Percentiles rank a stretch among this genome's conserved stretches.
phyloP scores from a whole-genome alignment of 2,797 vertebrate genomes.

The Euphonia xanthogaster region DNA sequence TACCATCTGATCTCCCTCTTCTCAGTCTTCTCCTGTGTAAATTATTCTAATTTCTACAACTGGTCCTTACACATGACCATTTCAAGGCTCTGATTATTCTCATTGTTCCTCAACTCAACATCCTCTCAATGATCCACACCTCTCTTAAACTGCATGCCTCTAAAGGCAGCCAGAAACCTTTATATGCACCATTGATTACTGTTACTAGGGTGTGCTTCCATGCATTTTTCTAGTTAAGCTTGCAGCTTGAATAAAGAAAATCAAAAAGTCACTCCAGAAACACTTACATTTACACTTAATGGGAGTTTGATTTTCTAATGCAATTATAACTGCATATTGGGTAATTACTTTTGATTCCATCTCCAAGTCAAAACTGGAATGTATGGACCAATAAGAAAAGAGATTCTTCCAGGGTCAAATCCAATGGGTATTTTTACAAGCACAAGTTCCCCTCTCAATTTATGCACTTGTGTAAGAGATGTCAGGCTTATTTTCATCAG shows the following conservation, averaged over 20 bases:
- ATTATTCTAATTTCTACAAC: not conserved
- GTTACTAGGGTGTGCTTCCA: not conserved
- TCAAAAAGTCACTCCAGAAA: not conserved
- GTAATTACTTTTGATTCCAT: not conserved
- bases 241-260: not conserved
- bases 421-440: not conserved
- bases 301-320: not conserved
- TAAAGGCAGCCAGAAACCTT: not conserved
- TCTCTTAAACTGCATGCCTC: not conserved
- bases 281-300: not conserved
- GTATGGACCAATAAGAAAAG: not conserved
- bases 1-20: no score
- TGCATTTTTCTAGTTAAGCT: not conserved
- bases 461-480: not conserved
- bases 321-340: not conserved
- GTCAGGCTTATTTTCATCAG: not conserved
- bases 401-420: not conserved
- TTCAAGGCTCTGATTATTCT: not conserved
- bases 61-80: fast-evolving
- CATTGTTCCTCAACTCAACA: not conserved
- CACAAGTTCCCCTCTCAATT: no score
- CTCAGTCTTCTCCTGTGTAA: not conserved
- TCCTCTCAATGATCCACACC: fast-evolving
- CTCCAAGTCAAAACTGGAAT: not conserved
- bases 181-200: not conserved